Evolutionary conservation across 2,113 vertebrate species (phyloP).

Genomic region (Callaeas wilsoni): DNA sequence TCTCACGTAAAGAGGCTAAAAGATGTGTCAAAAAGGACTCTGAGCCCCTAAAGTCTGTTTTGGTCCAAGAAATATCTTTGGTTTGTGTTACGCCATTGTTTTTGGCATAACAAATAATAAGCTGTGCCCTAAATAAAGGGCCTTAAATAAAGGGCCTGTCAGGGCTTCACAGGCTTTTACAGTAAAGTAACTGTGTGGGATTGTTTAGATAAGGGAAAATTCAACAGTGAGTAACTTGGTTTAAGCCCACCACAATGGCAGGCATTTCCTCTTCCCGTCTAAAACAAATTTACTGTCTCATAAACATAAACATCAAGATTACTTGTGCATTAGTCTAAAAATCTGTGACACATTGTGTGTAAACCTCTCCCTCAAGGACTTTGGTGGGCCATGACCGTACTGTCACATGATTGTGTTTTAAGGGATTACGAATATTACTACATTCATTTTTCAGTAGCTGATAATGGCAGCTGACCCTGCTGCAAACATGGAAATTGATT

Average conservation of each 20-base stretch:
- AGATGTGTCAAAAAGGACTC: not conserved
- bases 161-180: not conserved
- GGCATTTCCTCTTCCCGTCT: not conserved
- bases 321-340: not conserved
- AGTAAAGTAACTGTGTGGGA: not conserved
- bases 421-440: not conserved
- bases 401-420: not conserved
- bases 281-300: not conserved
- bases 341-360: accelerated
- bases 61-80: not conserved
- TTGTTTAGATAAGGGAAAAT: not conserved
- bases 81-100: not conserved
- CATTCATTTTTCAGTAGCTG: not conserved
- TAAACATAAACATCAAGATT: not conserved
- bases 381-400: not conserved
- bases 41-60: not conserved
- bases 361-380: not conserved
- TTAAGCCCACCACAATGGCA: not conserved
- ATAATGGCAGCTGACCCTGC: not conserved
- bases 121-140: not conserved
- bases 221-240: not conserved
- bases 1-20: not conserved
- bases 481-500: not conserved
- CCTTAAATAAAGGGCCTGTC: not conserved
- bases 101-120: not conserved